Base-by-base conservation (phyloP, 2,797 vertebrate genomes). In the Argentina silus region DNA sequence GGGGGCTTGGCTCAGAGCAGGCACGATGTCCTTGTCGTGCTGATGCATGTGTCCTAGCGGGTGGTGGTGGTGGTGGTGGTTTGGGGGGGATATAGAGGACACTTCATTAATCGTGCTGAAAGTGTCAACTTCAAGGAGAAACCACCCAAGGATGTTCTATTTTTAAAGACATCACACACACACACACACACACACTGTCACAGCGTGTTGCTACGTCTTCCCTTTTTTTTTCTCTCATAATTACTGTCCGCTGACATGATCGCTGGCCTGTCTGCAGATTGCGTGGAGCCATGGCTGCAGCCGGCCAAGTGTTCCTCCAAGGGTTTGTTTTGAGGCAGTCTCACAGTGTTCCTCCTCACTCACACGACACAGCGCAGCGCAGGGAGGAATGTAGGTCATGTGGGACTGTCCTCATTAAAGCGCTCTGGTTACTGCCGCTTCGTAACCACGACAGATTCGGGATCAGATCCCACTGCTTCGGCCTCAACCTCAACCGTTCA, bases 111-210 rank as follows among this genome's bases (percentile, higher is more conserved):
- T 91, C 81, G 80, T 78, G 76, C 56, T 23, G 21, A 81, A 85
- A 88, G 86, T 89, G 88, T 90, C 88, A 86, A 73, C 78, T 81
- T 89, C 88, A 89, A 92, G 86, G 91, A 84, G 80, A 91, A 59
- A 75, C 80, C 81, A 78, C 77, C 72, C 71, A 80, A 75, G 78
- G 78, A 79, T 85, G 80, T 43, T 44, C 82, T 83, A 79, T 89
- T 86, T 83, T 83, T 85, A 82, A 70, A 51, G 55, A 51, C 74
- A 75, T 55, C 60, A 2, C 79, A 47, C 51, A 12, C 14, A n/a
- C 55, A 36, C 60, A 2, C 79, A 47, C 51, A 12, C 14, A n/a
- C 55, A 19, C 21, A 19, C 15, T 23, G 19, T 78, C 43, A 63
- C 23, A 73, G 17, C 73, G 65, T 63, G 14, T 65, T 64, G 70